Evolutionary conservation across 2,888 invertebrate species (phyloP).

Genomic region (Ophion costatus): DNA sequence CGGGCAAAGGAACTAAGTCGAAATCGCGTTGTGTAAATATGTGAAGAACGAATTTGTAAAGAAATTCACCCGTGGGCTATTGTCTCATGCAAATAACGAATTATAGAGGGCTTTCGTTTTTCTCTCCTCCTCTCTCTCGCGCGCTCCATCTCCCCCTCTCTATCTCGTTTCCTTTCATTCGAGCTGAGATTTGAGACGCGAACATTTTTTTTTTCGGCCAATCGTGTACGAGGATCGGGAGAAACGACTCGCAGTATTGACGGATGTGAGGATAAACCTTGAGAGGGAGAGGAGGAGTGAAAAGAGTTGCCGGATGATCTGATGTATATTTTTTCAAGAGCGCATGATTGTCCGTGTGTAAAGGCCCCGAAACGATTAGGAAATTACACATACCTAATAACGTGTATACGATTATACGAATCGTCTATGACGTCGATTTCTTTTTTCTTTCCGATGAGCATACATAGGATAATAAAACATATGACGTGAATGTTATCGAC

Average conservation of each 20-base stretch:
- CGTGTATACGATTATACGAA: constrained; percentile 74
- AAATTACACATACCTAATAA: constrained; percentile 61
- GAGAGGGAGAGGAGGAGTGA: constrained; percentile 42
- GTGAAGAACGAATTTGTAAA: constrained; percentile 65
- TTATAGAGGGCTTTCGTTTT: constrained; percentile 30
- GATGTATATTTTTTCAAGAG: constrained; percentile 65
- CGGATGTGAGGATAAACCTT: background rate
- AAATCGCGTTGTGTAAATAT: constrained; percentile 72
- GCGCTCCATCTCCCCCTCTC: background rate
- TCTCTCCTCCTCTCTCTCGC: constrained; percentile 8
- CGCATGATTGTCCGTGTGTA: constrained; percentile 55
- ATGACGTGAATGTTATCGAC: constrained; percentile 25
- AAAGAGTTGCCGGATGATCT: constrained; percentile 47
- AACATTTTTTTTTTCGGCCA: constrained; percentile 14
- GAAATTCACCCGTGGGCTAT: constrained; percentile 55
- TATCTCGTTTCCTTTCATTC: constrained; percentile 12
- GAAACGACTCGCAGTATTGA: background rate
- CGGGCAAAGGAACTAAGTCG: constrained; percentile 54
- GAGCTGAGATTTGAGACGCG: constrained; percentile 1
- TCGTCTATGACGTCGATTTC: constrained; percentile 64
- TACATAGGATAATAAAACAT: constrained; percentile 56
- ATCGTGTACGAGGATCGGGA: background rate
- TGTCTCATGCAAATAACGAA: constrained; percentile 55
- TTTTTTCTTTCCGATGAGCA: constrained; percentile 25
- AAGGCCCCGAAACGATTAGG: constrained; percentile 51